These are phyloP conservation scores for Catonia carolina DNA, from an alignment of 2,888 invertebrate genomes.

Conservation along the genomic window DNA sequence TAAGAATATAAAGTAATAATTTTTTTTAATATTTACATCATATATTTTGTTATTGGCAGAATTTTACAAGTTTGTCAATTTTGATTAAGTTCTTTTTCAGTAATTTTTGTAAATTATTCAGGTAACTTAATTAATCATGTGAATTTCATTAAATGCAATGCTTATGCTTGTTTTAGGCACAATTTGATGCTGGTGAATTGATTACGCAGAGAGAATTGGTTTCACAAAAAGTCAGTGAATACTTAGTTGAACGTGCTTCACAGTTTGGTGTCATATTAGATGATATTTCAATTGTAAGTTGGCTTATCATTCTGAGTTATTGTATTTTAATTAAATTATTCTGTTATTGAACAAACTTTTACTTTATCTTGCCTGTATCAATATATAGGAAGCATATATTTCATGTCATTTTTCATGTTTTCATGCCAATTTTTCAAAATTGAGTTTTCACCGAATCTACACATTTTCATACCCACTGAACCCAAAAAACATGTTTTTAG, in stretches of 20 bases:
- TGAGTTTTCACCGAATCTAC: too few species aligned
- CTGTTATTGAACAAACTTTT: not conserved
- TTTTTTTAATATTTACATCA: too few species aligned
- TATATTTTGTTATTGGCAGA: too few species aligned
- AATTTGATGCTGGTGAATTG: slow-evolving; percentile 98
- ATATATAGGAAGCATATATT: not conserved
- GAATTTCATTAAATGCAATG: too few species aligned
- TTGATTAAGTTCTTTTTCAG: too few species aligned
- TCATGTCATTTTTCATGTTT: not conserved
- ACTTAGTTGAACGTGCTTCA: slow-evolving; percentile 82
- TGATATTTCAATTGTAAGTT: slow-evolving; percentile 86
- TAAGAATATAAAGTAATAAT: too few species aligned
- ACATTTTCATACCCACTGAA: too few species aligned
- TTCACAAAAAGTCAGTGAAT: slow-evolving; percentile 84
- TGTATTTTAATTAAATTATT: slow-evolving; percentile 27
- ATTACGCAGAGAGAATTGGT: slow-evolving; percentile 96
- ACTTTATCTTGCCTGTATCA: not conserved
- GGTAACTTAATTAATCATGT: too few species aligned
- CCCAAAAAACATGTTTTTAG: too few species aligned
- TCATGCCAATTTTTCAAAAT: too few species aligned
- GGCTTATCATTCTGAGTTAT: slow-evolving; percentile 7
- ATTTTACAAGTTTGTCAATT: too few species aligned
- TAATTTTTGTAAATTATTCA: too few species aligned
- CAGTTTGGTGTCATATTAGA: slow-evolving; percentile 97
- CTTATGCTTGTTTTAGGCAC: slow-evolving; percentile 69